A percentile compares a stretch with the other conserved stretches of the same genome.
Conservation (phyloP, 2,113 vertebrate genomes). For the Mugil cephalus region DNA sequence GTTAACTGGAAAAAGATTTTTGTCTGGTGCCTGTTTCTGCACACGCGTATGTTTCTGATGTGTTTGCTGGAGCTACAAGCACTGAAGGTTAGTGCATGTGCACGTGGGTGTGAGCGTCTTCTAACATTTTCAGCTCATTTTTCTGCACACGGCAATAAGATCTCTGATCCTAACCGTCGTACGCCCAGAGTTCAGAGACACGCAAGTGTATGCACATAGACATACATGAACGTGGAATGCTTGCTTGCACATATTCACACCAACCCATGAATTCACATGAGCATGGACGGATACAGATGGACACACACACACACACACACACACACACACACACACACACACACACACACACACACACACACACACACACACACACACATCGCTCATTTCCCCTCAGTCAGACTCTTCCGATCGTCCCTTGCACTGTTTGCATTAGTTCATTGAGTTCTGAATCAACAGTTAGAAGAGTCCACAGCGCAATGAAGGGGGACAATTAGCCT, state of each 20-base stretch:
- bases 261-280: no score
- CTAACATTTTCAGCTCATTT: conserved; percentile 3
- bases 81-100: neutral
- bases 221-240: no score
- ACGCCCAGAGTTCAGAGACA: no score
- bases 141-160: neutral
- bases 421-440: conserved; percentile 76
- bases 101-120: neutral
- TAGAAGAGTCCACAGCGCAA: conserved; percentile 70
- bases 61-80: no score
- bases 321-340: neutral
- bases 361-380: conserved; percentile 21
- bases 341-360: conserved; percentile 11
- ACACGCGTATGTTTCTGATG: no score
- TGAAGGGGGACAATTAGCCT: conserved; percentile 80
- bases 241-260: no score
- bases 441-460: conserved; percentile 77
- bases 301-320: no score
- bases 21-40: neutral
- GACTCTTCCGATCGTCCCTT: conserved; percentile 34
- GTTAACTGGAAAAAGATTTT: no score
- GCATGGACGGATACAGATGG: no score
- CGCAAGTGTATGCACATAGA: no score
- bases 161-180: no score
- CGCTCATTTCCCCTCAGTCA: conserved; percentile 31